Percentiles rank a stretch among this genome's conserved stretches.
phyloP scores from a whole-genome alignment of 2,888 invertebrate species.

The Coelogynopora nodosa region DNA sequence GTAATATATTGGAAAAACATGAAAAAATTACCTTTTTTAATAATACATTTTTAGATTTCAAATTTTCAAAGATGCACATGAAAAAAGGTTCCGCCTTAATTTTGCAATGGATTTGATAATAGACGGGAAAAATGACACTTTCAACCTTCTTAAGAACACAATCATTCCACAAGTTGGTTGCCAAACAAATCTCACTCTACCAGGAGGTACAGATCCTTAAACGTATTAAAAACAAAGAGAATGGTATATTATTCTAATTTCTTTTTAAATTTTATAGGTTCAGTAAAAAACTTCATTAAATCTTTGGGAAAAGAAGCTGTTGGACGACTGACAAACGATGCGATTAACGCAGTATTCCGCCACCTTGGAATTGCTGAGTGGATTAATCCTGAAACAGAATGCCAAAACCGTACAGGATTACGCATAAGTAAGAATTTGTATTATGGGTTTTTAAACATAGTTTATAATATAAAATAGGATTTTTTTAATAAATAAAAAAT shows the following conservation, averaged over 20 bases:
- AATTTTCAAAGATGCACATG: conserved; percentile 6
- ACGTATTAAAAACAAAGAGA: too few relatives aligned
- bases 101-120: conserved; percentile 8
- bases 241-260: background rate
- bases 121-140: background rate
- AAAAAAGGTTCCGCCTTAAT: background rate
- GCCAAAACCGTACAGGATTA: conserved; percentile 20
- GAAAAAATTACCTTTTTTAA: too few relatives aligned
- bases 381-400: conserved; percentile 4
- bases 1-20: too few relatives aligned
- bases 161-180: conserved; percentile 48
- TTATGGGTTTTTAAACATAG: too few relatives aligned
- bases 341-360: conserved; percentile 14
- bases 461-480: too few relatives aligned
- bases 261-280: background rate
- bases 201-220: conserved; percentile 13
- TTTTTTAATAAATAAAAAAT: too few relatives aligned
- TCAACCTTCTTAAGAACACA: conserved; percentile 42
- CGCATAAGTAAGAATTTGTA: conserved; percentile 2
- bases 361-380: conserved; percentile 24
- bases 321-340: conserved; percentile 16
- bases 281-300: conserved; percentile 26
- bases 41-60: background rate
- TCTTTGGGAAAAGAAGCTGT: background rate
- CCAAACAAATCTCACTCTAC: conserved; percentile 48